Base-by-base conservation (phyloP, 2,113 vertebrate genomes). In the Rhabdornis inornatus region DNA sequence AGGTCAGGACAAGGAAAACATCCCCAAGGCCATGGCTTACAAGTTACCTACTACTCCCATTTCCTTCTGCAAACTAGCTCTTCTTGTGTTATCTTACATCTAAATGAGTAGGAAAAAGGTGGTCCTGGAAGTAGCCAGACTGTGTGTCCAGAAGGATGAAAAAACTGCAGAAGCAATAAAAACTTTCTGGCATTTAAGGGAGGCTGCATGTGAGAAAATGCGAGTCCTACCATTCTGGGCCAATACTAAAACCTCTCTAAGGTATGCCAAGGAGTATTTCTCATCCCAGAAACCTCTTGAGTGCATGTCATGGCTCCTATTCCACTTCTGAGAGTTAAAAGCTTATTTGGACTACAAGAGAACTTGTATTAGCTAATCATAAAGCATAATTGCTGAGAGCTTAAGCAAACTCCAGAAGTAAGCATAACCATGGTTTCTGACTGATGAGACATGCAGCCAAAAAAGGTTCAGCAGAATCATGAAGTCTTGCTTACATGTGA, bases 401-500 rank as follows among this genome's bases (percentile, higher is more conserved):
- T 57, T 44, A 24, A 90, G 44, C 21, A 72, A 90, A 69, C 42
- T 81, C 27, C 22, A 91, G 55, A 74, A 91, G 65, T 19, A 56
- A 68, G 21, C 6, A 52, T 3, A 55, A 4, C 7, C 6, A 8
- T 10, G 7, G 30, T 18, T 94, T 60, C 79, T 21, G 31, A 20
- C 53, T 47, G 21, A n/a, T 15, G 23, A 22, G 14, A 52, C 35
- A 50, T 0, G 0, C 13, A 47, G 68, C 10, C 45, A 50, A 77
- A 37, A 64, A 49, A 80, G 14, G 50, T 45, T 55, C 45, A 22
- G 15, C 37, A 83, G 33, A 40, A 13, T 47, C 53, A 33, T 33
- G 37, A 0, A 4, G 4, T 50, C 22, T 64, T 45, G n/a, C 35
- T 11, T n/a, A 33, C 6, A 15, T 1, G 7, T 18, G 10, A 77